These are phyloP conservation scores for Nebria salina DNA, from an alignment of 2,888 invertebrate species.

Conservation along the genomic window DNA sequence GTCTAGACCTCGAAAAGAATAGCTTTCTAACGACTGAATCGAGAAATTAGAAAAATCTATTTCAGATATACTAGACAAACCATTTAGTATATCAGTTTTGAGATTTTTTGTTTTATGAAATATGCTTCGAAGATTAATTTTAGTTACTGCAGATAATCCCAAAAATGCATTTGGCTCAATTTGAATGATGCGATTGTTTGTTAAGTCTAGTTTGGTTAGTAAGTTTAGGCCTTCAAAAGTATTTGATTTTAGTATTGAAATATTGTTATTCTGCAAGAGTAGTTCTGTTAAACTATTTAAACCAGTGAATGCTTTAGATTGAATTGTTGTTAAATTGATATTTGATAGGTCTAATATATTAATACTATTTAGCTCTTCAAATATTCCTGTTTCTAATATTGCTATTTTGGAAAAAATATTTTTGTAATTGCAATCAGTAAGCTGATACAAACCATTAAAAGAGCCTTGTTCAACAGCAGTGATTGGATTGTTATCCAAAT, in stretches of 20 bases:
- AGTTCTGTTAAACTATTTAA: constrained; percentile 21
- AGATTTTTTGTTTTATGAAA: constrained; percentile 17
- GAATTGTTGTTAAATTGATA: constrained; percentile 14
- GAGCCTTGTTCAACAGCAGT: not conserved
- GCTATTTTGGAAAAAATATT: constrained; percentile 14
- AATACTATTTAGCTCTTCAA: constrained; percentile 6
- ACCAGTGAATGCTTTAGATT: constrained; percentile 21
- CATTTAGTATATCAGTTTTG: constrained; percentile 23
- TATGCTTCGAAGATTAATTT: constrained; percentile 19
- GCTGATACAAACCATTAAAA: not conserved
- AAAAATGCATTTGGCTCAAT: constrained; percentile 24
- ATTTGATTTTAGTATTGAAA: constrained; percentile 9
- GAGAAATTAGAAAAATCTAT: not conserved
- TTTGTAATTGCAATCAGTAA: not conserved
- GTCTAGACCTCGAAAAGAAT: constrained; percentile 14
- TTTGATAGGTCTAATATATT: constrained; percentile 20
- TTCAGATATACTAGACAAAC: constrained; percentile 10
- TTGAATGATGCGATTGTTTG: constrained; percentile 18
- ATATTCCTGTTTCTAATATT: constrained; percentile 1
- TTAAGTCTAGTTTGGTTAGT: constrained; percentile 8
- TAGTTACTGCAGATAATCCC: not conserved
- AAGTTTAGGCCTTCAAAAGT: constrained; percentile 10
- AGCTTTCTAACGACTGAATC: constrained; percentile 21
- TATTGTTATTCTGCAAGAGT: constrained; percentile 26
- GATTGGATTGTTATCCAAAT: not conserved